Evolutionary conservation across 2,888 invertebrate species (phyloP).

Genomic region (Nephrotoma flavescens): DNA sequence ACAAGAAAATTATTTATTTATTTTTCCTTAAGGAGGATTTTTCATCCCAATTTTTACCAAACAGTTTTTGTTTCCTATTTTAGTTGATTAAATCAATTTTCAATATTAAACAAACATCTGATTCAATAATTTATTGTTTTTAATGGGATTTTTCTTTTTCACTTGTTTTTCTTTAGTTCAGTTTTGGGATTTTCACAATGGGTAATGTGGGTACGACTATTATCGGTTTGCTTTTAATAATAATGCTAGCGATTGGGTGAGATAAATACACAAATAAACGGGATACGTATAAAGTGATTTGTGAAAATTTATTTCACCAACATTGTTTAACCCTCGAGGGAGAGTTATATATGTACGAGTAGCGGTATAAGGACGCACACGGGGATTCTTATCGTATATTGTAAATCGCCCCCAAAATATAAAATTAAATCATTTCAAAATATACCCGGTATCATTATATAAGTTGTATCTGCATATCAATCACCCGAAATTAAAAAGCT

Average conservation of each 20-base stretch:
- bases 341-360: not conserved
- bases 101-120: not conserved
- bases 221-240: not conserved
- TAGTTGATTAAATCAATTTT: not conserved
- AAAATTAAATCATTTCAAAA: not conserved
- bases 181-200: not conserved
- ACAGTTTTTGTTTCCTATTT: not conserved
- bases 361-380: not conserved
- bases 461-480: not conserved
- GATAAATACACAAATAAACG: not conserved
- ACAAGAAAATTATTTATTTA: not conserved
- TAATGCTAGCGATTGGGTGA: not conserved
- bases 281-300: not conserved
- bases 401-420: not conserved
- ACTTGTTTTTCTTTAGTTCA: not conserved
- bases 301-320: not conserved
- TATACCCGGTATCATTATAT: not conserved
- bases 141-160: not conserved
- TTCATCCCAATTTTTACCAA: not conserved
- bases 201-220: not conserved
- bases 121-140: not conserved
- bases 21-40: not conserved
- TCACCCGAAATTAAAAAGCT: not conserved
- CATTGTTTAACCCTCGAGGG: not conserved
- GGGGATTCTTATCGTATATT: not conserved